phyloP scores from a whole-genome alignment of 2,888 invertebrate species.

The Andricus quercusramuli region DNA sequence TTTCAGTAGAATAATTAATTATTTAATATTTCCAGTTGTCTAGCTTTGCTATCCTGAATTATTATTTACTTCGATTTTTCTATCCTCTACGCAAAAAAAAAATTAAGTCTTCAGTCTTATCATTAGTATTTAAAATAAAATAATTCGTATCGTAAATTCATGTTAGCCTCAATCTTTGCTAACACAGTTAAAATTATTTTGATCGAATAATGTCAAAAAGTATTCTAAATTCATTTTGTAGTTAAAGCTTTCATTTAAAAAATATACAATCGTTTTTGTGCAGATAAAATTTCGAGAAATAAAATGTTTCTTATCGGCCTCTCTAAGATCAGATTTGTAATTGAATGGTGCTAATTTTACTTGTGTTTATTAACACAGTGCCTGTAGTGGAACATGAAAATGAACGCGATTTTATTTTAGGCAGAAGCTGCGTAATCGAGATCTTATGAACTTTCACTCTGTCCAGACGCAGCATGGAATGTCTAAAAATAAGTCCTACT shows the following conservation, averaged over 20 bases:
- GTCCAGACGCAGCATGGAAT: constrained; percentile 32
- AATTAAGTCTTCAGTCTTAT: no score
- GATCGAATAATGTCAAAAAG: neutral
- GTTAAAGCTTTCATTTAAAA: neutral
- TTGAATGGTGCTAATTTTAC: constrained; percentile 4
- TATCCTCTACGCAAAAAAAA: no score
- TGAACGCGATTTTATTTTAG: constrained; percentile 40
- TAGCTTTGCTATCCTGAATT: no score
- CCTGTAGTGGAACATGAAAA: constrained; percentile 33
- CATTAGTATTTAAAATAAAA: no score
- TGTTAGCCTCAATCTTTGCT: neutral
- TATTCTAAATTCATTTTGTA: neutral
- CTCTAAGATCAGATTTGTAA: neutral
- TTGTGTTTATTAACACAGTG: constrained; percentile 29
- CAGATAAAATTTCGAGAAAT: neutral
- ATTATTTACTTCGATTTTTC: no score
- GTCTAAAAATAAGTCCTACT: constrained; percentile 36
- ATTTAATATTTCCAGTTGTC: no score
- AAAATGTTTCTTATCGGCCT: constrained; percentile 4
- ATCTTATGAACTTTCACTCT: constrained; percentile 40
- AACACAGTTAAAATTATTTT: neutral
- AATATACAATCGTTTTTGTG: neutral
- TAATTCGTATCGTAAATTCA: neutral
- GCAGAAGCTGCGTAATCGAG: constrained; percentile 40
- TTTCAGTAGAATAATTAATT: no score